Percentiles rank a stretch among this genome's conserved stretches.
These are phyloP conservation scores for Mugil cephalus DNA, from an alignment of 2,113 vertebrate genomes.

Conservation along the genomic window DNA sequence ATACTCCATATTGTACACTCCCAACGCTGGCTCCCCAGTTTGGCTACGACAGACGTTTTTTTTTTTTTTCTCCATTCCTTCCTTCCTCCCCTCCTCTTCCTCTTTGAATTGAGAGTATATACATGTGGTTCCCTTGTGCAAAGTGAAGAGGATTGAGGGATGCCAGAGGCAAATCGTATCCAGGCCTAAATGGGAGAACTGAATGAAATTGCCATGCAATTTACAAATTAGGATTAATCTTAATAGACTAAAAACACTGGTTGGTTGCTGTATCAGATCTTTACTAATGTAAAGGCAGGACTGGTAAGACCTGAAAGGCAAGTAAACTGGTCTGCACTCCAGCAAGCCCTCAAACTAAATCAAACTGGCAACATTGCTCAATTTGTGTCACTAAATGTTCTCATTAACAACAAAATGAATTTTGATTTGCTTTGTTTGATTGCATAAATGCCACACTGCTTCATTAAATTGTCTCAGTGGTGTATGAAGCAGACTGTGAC, in stretches of 20 bases:
- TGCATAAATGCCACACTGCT: slow-evolving; percentile 10
- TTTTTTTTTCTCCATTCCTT: slow-evolving; percentile 21
- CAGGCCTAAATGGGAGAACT: slow-evolving; percentile 67
- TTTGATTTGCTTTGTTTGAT: slow-evolving; percentile 50
- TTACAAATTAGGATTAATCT: slow-evolving; percentile 57
- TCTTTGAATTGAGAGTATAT: slow-evolving; percentile 51
- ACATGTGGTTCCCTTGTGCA: slow-evolving; percentile 57
- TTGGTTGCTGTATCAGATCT: slow-evolving; percentile 12
- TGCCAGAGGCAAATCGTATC: slow-evolving; percentile 63
- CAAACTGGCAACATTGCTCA: slow-evolving; percentile 17
- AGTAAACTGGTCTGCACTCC: background rate
- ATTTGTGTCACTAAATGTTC: slow-evolving; percentile 34
- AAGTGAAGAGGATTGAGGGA: slow-evolving; percentile 61
- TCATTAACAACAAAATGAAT: slow-evolving; percentile 33
- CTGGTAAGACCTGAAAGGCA: slow-evolving; percentile 2
- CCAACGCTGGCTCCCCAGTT: slow-evolving; percentile 80
- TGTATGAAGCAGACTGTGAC: background rate
- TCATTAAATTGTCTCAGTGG: slow-evolving; percentile 28
- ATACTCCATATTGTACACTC: slow-evolving; percentile 77
- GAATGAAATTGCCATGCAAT: slow-evolving; percentile 74
- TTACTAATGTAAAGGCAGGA: background rate
- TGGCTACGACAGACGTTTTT: slow-evolving; percentile 72
- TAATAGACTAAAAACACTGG: slow-evolving; percentile 41
- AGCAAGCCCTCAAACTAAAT: background rate
- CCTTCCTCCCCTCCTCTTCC: slow-evolving; percentile 25